Conservation (phyloP, 2,113 vertebrate genomes). For the Syrrhaptes paradoxus region DNA sequence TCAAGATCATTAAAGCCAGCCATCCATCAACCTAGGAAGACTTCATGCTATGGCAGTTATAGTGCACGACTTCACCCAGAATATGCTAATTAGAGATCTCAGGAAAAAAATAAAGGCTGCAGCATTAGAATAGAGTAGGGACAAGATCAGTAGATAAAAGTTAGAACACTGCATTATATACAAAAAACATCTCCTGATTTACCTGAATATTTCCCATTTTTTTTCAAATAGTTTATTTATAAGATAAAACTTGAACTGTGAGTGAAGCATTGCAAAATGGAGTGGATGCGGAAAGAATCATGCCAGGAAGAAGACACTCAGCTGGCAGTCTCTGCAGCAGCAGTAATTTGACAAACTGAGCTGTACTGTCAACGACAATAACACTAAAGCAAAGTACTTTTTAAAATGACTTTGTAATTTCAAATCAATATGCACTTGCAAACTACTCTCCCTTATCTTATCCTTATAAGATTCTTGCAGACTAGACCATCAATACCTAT, state of each 20-base stretch:
- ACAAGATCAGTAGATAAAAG: background rate
- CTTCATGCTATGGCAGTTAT: background rate
- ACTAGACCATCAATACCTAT: background rate
- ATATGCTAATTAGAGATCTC: background rate
- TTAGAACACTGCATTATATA: background rate
- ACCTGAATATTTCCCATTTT: background rate
- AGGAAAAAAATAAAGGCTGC: background rate
- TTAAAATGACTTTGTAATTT: slow-evolving; percentile 31
- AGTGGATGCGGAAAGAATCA: background rate
- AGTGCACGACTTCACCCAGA: background rate
- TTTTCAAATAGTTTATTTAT: background rate
- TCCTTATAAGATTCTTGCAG: background rate
- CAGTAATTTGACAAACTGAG: slow-evolving; percentile 29
- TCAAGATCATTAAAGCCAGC: slow-evolving; percentile 31
- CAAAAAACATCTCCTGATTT: background rate
- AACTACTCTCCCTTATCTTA: background rate
- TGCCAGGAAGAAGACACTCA: background rate
- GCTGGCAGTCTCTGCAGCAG: background rate
- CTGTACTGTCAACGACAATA: background rate
- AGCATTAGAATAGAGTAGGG: accelerated
- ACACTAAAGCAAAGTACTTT: background rate
- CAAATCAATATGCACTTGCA: slow-evolving; percentile 15
- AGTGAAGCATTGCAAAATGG: background rate
- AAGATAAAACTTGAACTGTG: background rate
- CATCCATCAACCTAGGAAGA: background rate